phyloP scores from a whole-genome alignment of 2,888 invertebrate species.

The Agrypnus murinus region DNA sequence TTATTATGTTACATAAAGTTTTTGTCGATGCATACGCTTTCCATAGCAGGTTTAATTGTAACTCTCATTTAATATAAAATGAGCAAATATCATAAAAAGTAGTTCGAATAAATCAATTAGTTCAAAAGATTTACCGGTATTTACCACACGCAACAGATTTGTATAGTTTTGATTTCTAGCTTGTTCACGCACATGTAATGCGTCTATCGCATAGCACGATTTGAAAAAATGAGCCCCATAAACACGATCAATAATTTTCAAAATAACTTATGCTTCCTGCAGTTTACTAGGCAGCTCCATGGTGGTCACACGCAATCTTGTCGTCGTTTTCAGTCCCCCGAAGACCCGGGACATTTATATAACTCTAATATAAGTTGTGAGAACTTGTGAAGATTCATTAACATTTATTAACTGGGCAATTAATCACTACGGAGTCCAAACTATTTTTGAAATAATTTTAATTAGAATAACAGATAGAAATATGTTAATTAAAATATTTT shows the following conservation, averaged over 20 bases:
- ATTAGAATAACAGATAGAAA: too few relatives aligned
- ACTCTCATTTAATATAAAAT: too few relatives aligned
- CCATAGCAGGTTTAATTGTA: too few relatives aligned
- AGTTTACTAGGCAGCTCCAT: neutral
- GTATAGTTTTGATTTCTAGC: slow-evolving; percentile 5
- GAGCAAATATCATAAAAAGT: too few relatives aligned
- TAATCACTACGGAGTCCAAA: slow-evolving; percentile 5
- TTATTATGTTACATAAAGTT: slow-evolving; percentile 26
- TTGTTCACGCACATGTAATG: slow-evolving; percentile 25
- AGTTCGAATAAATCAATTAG: too few relatives aligned
- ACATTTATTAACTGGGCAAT: slow-evolving; percentile 13
- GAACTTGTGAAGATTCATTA: slow-evolving; percentile 17
- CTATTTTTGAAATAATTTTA: too few relatives aligned
- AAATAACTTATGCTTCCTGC: slow-evolving; percentile 32
- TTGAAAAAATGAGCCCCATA: slow-evolving; percentile 1
- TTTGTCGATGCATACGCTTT: slow-evolving; percentile 22
- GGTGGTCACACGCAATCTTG: slow-evolving; percentile 24
- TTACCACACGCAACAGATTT: slow-evolving; percentile 16
- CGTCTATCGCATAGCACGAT: neutral
- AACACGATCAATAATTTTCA: slow-evolving; percentile 26
- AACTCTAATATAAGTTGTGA: slow-evolving; percentile 12
- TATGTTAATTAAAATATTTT: too few relatives aligned
- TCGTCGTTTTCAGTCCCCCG: neutral
- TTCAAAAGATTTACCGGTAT: too few relatives aligned
- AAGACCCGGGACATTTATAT: slow-evolving; percentile 15